Percentiles rank a stretch among this genome's conserved stretches.
Conservation (phyloP, 2,113 vertebrate genomes). For the Pachypanchax playfairii region DNA sequence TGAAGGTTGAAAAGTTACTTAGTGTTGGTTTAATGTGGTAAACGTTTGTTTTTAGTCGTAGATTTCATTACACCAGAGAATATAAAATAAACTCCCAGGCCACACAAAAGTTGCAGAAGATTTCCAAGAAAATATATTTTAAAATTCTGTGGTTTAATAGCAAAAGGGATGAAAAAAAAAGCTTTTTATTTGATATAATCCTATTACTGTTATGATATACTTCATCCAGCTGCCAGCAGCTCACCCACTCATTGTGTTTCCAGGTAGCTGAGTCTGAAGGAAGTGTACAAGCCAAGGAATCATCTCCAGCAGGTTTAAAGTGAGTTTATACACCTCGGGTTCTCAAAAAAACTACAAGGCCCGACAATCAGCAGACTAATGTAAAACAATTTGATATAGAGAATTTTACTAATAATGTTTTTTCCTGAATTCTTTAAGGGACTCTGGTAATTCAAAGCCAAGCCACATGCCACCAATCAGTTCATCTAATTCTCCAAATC, state of each 20-base stretch:
- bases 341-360: too few species aligned
- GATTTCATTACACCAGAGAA: too few species aligned
- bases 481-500: not conserved
- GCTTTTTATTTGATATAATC: not conserved
- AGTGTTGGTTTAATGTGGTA: too few species aligned
- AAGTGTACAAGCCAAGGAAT: not conserved
- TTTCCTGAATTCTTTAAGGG: constrained; percentile 24
- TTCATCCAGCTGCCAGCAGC: not conserved
- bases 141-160: not conserved
- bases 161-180: not conserved
- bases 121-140: too few species aligned
- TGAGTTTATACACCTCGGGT: too few species aligned
- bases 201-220: too few species aligned
- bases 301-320: constrained; percentile 13
- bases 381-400: constrained; percentile 1
- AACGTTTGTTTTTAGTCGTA: too few species aligned
- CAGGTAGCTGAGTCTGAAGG: constrained; percentile 46
- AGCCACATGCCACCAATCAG: accelerated
- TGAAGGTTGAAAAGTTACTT: too few species aligned
- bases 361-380: too few species aligned
- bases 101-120: too few species aligned
- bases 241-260: constrained; percentile 8
- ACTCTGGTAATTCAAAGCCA: not conserved
- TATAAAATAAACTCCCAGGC: too few species aligned
- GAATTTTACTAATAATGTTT: not conserved